Evolutionary conservation across 2,113 vertebrate genomes (phyloP), one percentile per base, ranked within the genome.

Genomic region (Oplegnathus fasciatus): DNA sequence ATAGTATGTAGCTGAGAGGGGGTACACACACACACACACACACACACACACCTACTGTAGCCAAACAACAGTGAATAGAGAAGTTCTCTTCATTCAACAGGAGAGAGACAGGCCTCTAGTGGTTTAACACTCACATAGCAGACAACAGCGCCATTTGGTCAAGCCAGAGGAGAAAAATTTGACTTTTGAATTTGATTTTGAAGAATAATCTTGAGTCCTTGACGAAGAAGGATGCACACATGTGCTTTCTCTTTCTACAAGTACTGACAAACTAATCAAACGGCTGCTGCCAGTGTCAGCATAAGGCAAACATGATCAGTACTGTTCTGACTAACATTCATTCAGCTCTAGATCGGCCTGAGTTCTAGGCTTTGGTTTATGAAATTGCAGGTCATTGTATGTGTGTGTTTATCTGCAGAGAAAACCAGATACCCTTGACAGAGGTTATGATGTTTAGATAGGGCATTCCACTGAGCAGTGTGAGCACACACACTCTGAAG

Each of bases 61-160:
- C 17, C 42, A 50, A n/a, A 57, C 34, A 71, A 7, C 32, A 50
- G 37, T 66, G 20, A 13, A 37, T 6, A 40, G n/a, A 52, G 14
- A 54, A 14, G 22, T 10, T 48, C 6, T 68, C 37, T 34, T 30
- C 1, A 28, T 5, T 68, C 44, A 32, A 57, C 24, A 66, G 22
- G 62, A 22, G 30, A 11, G 13, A 81, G 69, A 77, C 28, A 15
- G 88, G 58, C 91, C 85, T 86, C 90, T 91, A 83, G 88, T 87
- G 91, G 89, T 86, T 48, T 1, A 72, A 72, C 55, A 22, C 3
- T 8, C 46, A 75, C 58, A 88, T 34, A 61, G 42, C 65, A 85
- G 48, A 55, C 52, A 68, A 52, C 28, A 48, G 65, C 57, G 78
- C 28, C 18, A 18, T 60, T 34, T 60, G 11, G 1, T 1, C 17